A percentile compares a stretch with the other conserved stretches of the same genome.
These are phyloP conservation scores for Eumaeus atala DNA, from an alignment of 1,140 invertebrate genomes.

Conservation along the genomic window DNA sequence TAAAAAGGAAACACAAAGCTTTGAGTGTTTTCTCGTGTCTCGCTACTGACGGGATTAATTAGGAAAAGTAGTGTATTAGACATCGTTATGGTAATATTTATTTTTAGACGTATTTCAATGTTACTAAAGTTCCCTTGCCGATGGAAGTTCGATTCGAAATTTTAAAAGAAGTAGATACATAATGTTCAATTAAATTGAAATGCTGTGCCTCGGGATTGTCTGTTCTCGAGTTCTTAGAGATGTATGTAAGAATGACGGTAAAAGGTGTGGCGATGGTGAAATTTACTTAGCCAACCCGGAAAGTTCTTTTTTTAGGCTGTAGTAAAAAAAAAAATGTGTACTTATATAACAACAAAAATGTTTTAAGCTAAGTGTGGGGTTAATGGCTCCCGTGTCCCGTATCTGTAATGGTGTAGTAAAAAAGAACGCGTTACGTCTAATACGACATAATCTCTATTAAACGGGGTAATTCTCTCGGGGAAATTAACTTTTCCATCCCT, in stretches of 20 bases:
- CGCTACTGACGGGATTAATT: background rate
- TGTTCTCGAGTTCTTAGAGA: background rate
- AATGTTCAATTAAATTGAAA: no score
- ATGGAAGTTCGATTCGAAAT: no score
- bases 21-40: conserved; percentile 1
- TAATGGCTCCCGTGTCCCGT: no score
- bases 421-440: no score
- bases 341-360: background rate
- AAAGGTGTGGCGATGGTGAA: background rate
- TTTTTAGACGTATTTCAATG: no score
- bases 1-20: conserved; percentile 11
- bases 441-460: no score
- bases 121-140: no score
- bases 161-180: background rate
- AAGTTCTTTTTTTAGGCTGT: background rate
- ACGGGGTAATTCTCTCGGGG: no score
- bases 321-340: background rate
- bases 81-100: no score
- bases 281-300: no score
- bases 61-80: background rate
- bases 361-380: background rate
- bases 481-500: no score
- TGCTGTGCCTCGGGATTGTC: background rate
- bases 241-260: background rate
- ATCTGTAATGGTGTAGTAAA: no score